Base-by-base conservation (phyloP, 2,888 invertebrate species). In the Orthosia incerta region DNA sequence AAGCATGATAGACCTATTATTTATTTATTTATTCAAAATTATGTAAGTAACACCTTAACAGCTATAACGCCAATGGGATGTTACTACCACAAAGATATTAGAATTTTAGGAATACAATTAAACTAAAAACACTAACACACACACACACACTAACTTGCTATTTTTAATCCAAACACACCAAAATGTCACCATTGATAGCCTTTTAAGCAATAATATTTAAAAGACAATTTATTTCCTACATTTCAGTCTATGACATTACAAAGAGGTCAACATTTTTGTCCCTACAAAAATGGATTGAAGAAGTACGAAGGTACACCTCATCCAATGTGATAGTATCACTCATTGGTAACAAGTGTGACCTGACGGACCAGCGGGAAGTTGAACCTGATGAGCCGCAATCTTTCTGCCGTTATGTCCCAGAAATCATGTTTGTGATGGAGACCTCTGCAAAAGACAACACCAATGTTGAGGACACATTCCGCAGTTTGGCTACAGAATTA, bases 201-300 rank as follows among this genome's bases (percentile, higher is more conserved):
- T 7, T 31, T 31, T 31, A 31, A 31, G 31, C 31, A 31, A 39
- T 3, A 18, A 11, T 39, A 15, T 26, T 13, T 12, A 15, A 20
- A 18, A 31, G 1, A 4, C 9, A 13, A 12, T 50, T 0, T 1
- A 4, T 51, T 53, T 61, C 63, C 18, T 67, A 7, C 16, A 50
- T 87, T 87, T 20, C 94, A 97, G 99, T 99, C 50, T 99, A 99
- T 94, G 99, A 99, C 94, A 98, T 99, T 84, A 99, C 99, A 77
- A 99, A 99, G 91, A 97, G 98, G 75, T 98, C 99, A 69, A 98
- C 99, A 59, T 99, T 99, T 95, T 97, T 99, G 80, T 99, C 98
- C 86, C 97, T 99, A 71, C 98, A 99, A 92, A 97, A 99, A 92
- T 99, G 99, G 99, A 98, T 99, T 82, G 99, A 99, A 91, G 99